phyloP scores from a whole-genome alignment of 2,113 vertebrate genomes.

The Plectropomus leopardus region DNA sequence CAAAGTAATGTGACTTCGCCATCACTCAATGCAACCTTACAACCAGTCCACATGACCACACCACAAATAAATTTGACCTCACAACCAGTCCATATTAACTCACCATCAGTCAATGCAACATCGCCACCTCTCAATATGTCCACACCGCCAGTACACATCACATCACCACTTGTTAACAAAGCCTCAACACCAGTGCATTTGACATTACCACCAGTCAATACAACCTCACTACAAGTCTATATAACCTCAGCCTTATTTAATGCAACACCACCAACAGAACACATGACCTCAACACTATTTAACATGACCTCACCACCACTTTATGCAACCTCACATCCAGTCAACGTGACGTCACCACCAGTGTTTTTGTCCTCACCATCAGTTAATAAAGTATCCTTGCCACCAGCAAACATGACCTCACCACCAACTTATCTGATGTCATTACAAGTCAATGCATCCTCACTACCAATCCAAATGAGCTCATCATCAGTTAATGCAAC shows the following conservation, averaged over 20 bases:
- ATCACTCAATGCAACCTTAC: background rate
- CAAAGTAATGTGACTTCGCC: background rate
- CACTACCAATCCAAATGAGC: background rate
- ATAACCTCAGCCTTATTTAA: background rate
- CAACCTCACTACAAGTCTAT: background rate
- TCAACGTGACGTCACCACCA: background rate
- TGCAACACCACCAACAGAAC: background rate
- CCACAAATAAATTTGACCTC: background rate
- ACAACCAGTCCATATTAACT: background rate
- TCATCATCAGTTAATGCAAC: background rate
- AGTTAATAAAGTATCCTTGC: rapidly evolving
- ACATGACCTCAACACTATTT: background rate
- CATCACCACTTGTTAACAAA: background rate
- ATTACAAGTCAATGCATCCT: background rate
- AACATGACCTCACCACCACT: background rate
- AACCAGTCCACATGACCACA: background rate
- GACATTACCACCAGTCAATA: background rate
- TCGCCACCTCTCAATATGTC: background rate
- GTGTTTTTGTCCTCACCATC: background rate
- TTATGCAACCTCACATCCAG: background rate
- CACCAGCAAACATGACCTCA: background rate
- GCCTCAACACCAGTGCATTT: rapidly evolving
- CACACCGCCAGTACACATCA: background rate
- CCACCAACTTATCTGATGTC: background rate
- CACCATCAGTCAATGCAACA: background rate